Evolutionary conservation across 2,113 vertebrate genomes (phyloP).

Genomic region (Tamias sibiricus): DNA sequence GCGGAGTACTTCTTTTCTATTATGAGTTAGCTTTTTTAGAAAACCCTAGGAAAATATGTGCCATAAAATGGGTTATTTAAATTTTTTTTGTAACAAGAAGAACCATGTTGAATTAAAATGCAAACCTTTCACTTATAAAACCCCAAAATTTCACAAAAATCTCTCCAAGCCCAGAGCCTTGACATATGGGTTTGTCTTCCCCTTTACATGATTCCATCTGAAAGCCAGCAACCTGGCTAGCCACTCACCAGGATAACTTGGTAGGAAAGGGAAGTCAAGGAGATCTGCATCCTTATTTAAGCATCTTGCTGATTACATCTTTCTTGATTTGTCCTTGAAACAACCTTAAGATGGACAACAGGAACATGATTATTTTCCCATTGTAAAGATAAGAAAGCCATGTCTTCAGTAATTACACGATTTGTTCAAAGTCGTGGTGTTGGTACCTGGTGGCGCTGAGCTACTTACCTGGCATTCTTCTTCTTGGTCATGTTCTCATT

Average conservation of each 20-base stretch:
- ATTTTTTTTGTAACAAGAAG: neutral
- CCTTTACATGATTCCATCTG: neutral
- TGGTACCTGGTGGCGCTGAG: neutral
- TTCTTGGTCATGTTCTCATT: neutral
- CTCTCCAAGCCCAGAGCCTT: neutral
- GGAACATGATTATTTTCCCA: constrained; percentile 41
- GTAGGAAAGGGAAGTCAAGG: neutral
- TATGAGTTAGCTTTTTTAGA: neutral
- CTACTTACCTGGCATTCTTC: neutral
- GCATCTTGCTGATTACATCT: neutral
- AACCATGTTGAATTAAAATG: constrained; percentile 26
- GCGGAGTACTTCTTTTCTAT: constrained; percentile 35
- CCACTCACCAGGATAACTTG: neutral
- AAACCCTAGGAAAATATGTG: constrained; percentile 22
- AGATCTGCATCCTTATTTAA: constrained; percentile 17
- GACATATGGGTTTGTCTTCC: neutral
- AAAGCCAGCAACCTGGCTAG: neutral
- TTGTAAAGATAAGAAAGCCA: constrained; percentile 42
- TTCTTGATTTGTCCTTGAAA: neutral
- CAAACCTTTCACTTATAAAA: neutral
- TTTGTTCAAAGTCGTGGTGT: neutral
- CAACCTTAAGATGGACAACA: neutral
- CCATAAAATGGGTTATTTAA: neutral
- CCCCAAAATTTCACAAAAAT: neutral
- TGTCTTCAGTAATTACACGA: constrained; percentile 46